Evolutionary conservation across 2,888 invertebrate species (phyloP).

Genomic region (Julus scandinavius): DNA sequence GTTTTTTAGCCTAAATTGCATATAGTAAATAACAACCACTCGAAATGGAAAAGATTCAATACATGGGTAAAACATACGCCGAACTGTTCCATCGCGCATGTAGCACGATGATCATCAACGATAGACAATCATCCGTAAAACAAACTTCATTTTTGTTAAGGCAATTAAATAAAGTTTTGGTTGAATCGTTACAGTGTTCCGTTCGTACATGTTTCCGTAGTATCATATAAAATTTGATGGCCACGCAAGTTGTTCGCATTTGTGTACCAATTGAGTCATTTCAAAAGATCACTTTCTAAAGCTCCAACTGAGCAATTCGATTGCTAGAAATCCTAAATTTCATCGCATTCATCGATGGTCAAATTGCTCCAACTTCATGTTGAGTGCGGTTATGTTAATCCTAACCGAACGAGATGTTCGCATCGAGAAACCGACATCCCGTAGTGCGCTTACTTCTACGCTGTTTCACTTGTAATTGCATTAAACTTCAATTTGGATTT

Average conservation of each 20-base stretch:
- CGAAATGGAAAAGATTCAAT: no score
- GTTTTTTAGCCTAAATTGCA: no score
- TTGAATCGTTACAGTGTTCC: neutral
- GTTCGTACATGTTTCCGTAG: neutral
- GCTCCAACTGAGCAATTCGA: neutral
- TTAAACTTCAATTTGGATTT: neutral
- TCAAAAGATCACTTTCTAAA: constrained; percentile 10
- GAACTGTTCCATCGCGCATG: no score
- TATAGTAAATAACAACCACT: no score
- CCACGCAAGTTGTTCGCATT: neutral
- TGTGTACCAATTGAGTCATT: neutral
- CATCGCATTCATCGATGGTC: constrained; percentile 1
- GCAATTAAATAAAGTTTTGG: neutral
- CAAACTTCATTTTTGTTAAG: no score
- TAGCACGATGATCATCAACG: no score
- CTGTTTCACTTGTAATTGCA: neutral
- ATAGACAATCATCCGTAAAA: no score
- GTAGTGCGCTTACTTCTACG: neutral
- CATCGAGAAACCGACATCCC: neutral
- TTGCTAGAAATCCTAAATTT: neutral
- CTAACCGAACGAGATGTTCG: neutral
- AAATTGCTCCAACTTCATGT: neutral
- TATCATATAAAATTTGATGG: neutral
- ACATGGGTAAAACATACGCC: no score
- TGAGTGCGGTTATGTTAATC: neutral